Percentiles rank a stretch among this genome's conserved stretches.
phyloP scores from a whole-genome alignment of 2,888 invertebrate genomes.

The Coecobrya sp. region DNA sequence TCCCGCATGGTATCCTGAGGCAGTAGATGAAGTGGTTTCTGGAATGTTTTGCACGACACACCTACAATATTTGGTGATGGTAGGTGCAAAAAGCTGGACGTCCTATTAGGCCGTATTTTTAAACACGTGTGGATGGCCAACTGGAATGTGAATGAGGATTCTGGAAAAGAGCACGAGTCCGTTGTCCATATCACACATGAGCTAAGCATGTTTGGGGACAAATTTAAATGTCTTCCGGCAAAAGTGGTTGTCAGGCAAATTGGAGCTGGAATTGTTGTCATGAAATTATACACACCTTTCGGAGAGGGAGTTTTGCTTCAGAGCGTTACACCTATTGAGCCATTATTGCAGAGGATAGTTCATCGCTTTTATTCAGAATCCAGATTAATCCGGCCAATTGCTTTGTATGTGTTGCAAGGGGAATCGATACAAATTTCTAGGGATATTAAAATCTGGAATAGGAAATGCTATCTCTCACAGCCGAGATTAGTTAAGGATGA shows the following conservation, averaged over 20 bases:
- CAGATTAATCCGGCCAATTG: slow-evolving; percentile 90
- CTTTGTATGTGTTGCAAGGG: slow-evolving; percentile 91
- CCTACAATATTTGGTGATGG: slow-evolving; percentile 12
- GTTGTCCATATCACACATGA: slow-evolving; percentile 54
- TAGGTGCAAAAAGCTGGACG: slow-evolving; percentile 29
- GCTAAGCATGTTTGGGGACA: slow-evolving; percentile 36
- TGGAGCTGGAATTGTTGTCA: slow-evolving; percentile 88
- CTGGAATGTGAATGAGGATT: slow-evolving; percentile 61
- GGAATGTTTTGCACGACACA: slow-evolving; percentile 91
- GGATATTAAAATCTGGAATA: slow-evolving; percentile 95
- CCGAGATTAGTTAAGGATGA: slow-evolving; percentile 93
- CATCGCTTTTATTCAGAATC: slow-evolving; percentile 93
- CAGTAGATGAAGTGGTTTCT: slow-evolving; percentile 90
- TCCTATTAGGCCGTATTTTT: slow-evolving; percentile 48
- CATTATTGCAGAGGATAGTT: slow-evolving; percentile 92
- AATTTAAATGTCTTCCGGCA: not conserved
- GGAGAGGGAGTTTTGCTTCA: slow-evolving; percentile 90
- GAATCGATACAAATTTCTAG: slow-evolving; percentile 91
- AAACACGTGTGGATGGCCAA: slow-evolving; percentile 70
- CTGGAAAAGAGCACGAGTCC: slow-evolving; percentile 52
- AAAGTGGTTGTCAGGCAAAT: slow-evolving; percentile 85
- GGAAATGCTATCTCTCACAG: slow-evolving; percentile 92
- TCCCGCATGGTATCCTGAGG: slow-evolving; percentile 91
- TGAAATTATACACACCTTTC: slow-evolving; percentile 88
- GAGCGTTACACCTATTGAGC: slow-evolving; percentile 93